Conservation (phyloP, 2,888 invertebrate genomes). For the Dermolepida albohirtum region DNA sequence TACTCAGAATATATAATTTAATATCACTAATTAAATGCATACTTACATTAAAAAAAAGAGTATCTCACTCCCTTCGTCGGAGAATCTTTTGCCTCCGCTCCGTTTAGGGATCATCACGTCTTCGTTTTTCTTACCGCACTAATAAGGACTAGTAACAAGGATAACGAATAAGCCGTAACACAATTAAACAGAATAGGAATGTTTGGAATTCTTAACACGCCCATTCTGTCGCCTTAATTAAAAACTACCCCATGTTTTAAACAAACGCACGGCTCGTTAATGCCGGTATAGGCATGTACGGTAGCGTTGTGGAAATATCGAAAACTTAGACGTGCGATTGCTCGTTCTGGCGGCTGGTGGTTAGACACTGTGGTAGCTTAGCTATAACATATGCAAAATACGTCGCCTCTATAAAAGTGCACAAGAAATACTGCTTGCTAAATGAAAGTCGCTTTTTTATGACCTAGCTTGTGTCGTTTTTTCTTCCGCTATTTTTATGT, state of each 20-base stretch:
- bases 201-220: slow-evolving; percentile 65
- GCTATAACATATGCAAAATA: slow-evolving; percentile 62
- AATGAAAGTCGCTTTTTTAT: slow-evolving; percentile 48
- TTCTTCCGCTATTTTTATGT: slow-evolving; percentile 4
- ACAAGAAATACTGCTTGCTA: slow-evolving; percentile 49
- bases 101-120: slow-evolving; percentile 35
- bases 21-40: slow-evolving; percentile 64
- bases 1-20: slow-evolving; percentile 63
- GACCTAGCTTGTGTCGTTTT: slow-evolving; percentile 33
- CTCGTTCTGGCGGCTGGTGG: slow-evolving; percentile 60
- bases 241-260: slow-evolving; percentile 62
- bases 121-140: slow-evolving; percentile 35
- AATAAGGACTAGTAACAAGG: slow-evolving; percentile 55
- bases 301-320: background rate
- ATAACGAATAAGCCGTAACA: slow-evolving; percentile 56
- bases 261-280: slow-evolving; percentile 50
- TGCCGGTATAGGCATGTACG: slow-evolving; percentile 6
- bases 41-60: slow-evolving; percentile 56
- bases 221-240: slow-evolving; percentile 66
- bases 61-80: slow-evolving; percentile 32
- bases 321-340: slow-evolving; percentile 53
- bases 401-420: slow-evolving; percentile 48
- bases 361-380: slow-evolving; percentile 63
- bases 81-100: slow-evolving; percentile 43
- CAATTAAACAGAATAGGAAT: slow-evolving; percentile 62